Base-by-base conservation (phyloP, 2,888 invertebrate species). In the Napeogenes inachia region DNA sequence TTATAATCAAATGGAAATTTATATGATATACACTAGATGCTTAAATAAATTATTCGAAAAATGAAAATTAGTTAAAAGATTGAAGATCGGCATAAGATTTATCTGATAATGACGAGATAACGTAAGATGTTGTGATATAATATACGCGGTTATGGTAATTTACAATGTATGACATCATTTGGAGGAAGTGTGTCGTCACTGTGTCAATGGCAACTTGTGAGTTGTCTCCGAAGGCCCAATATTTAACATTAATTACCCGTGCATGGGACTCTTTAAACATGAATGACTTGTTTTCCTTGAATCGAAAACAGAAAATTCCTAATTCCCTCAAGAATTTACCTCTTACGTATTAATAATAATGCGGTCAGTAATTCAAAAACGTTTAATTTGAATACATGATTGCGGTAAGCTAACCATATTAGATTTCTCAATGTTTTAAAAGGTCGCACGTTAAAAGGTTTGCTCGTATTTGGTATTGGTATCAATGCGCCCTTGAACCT, bases 111-210 rank as follows among this genome's bases (percentile, higher is more conserved):
- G 21, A 70, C 68, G 64, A 69, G 63, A 65, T 68, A 67, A 66
- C 65, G 66, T 73, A 68, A 73, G 65, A 68, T 66, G 68, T 69
- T 63, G 64, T 63, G 65, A 66, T 64, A 67, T 70, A 68, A 68
- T 21, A 75, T 73, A 74, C 75, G 73, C 71, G 77, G 78, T 80
- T 81, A 84, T 79, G 80, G 71, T 82, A 84, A 86, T 84, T 83
- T 83, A 85, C 79, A 78, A 78, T 76, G 67, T 64, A 71, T 86
- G 85, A 87, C 81, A 82, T 86, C 87, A 83, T 65, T 72, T 57
- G 66, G 57, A 61, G 21, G 21, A 21, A 21, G 21, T 21, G 60
- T 47, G 63, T 46, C 60, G 60, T 66, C 54, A 65, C 68, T 65
- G 65, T 68, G 68, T 72, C 72, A 74, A 72, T 70, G 67, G 64